Evolutionary conservation across 2,888 invertebrate genomes (phyloP).

Genomic region (Smittia sp.): DNA sequence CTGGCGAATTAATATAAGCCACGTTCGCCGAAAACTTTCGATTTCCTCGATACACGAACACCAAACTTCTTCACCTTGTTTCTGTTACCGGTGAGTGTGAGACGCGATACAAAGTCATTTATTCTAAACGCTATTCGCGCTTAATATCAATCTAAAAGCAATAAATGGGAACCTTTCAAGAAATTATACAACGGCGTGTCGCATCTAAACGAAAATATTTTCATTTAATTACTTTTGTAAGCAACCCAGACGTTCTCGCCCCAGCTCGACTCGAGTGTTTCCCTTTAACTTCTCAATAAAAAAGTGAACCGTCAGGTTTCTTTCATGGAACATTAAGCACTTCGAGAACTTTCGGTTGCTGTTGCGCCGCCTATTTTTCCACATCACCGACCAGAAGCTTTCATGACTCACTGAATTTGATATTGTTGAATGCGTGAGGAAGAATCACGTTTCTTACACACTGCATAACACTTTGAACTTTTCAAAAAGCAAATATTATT

Average conservation of each 20-base stretch:
- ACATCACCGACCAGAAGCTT: not conserved
- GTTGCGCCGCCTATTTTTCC: not conserved
- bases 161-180: not conserved
- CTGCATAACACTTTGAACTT: too few relatives aligned
- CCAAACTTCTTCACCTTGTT: not conserved
- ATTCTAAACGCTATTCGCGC: conserved; percentile 6
- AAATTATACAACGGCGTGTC: not conserved
- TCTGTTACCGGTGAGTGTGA: not conserved
- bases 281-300: not conserved
- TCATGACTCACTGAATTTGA: not conserved
- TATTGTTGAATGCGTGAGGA: not conserved
- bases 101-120: not conserved
- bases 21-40: not conserved
- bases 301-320: not conserved
- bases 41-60: not conserved
- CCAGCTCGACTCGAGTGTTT: not conserved
- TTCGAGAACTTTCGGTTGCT: not conserved
- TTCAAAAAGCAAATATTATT: not conserved
- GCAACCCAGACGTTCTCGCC: too few relatives aligned
- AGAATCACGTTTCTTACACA: too few relatives aligned
- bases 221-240: not conserved
- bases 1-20: not conserved
- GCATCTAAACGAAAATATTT: not conserved
- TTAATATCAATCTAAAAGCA: conserved; percentile 19
- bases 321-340: not conserved